These are phyloP conservation scores for Tragelaphus buxtoni DNA, from an alignment of 2,113 vertebrate species.

Conservation along the genomic window DNA sequence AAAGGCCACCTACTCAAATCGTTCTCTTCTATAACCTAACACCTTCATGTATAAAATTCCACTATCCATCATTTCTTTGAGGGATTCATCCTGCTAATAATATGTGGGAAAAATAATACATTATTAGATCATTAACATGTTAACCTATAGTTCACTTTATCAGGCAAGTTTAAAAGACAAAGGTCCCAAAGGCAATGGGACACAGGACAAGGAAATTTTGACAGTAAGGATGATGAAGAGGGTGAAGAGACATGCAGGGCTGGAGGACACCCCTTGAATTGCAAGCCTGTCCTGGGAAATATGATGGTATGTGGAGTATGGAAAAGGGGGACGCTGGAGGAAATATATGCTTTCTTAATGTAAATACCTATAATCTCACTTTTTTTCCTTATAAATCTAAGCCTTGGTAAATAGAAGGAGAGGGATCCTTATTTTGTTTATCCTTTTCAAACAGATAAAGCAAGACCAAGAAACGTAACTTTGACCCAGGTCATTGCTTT, in stretches of 20 bases:
- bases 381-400: background rate
- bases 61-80: conserved; percentile 5
- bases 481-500: background rate
- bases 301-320: background rate
- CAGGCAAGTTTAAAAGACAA: background rate
- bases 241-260: background rate
- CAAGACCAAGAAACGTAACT: background rate
- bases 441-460: conserved; percentile 38
- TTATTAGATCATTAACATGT: background rate
- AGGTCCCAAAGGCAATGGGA: background rate
- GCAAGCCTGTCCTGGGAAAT: background rate
- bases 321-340: background rate
- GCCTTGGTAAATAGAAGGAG: background rate
- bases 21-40: background rate
- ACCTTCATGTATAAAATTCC: background rate
- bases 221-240: background rate
- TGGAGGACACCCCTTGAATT: background rate
- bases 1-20: background rate
- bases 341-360: background rate
- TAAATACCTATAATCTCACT: background rate
- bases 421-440: background rate
- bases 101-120: background rate
- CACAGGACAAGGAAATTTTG: background rate
- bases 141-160: background rate
- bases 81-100: background rate